These are phyloP conservation scores for Typhlomys cinereus DNA, from an alignment of 2,113 vertebrate species.

Conservation along the genomic window DNA sequence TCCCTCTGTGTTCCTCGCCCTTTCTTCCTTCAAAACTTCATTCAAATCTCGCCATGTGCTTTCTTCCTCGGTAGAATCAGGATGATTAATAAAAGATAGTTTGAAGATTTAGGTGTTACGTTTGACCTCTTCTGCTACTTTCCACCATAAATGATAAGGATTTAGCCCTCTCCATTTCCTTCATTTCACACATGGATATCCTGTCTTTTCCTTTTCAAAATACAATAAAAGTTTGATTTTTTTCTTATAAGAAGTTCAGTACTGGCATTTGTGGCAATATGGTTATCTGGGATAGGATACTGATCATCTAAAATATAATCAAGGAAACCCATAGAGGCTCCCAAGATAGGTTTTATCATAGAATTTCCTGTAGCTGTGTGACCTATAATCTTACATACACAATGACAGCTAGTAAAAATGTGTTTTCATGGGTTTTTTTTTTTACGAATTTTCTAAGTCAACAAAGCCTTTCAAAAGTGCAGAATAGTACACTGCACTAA, in stretches of 20 bases:
- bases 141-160: not conserved
- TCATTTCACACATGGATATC: not conserved
- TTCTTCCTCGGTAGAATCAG: not conserved
- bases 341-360: not conserved
- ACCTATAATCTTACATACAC: not conserved
- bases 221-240: no score
- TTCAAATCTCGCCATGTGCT: not conserved
- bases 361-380: not conserved
- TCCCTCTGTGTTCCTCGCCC: not conserved
- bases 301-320: not conserved
- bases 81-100: not conserved
- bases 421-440: not conserved
- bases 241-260: not conserved
- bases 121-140: not conserved
- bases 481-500: not conserved
- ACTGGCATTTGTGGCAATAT: not conserved
- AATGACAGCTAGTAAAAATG: not conserved
- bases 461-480: constrained; percentile 26
- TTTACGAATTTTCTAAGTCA: constrained; percentile 8
- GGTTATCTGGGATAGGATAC: not conserved
- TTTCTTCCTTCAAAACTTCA: not conserved
- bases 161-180: not conserved
- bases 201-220: not conserved
- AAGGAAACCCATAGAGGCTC: not conserved
- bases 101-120: not conserved